phyloP scores from a whole-genome alignment of 2,113 vertebrate genomes.

The Macquaria ambigua region DNA sequence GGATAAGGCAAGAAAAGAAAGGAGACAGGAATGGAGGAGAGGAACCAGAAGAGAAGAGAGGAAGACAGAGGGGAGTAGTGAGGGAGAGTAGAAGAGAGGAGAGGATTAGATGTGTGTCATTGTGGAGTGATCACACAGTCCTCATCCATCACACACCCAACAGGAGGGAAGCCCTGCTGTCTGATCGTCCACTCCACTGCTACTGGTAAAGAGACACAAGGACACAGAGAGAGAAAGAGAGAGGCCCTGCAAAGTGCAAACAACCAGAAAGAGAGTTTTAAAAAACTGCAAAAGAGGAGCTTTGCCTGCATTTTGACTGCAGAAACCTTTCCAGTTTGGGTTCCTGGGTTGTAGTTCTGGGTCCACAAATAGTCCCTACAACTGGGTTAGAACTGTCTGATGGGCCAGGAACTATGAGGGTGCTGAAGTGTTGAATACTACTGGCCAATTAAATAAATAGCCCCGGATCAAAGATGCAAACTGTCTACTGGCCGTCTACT shows the following conservation, averaged over 20 bases:
- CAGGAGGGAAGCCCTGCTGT: conserved; percentile 66
- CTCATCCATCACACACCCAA: conserved; percentile 65
- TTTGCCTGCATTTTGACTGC: too few species aligned
- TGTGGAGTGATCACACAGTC: conserved; percentile 47
- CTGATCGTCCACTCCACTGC: conserved; percentile 50
- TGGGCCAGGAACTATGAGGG: not conserved
- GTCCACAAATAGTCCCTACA: not conserved
- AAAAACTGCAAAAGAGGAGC: too few species aligned
- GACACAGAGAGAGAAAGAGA: not conserved
- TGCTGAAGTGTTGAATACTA: not conserved
- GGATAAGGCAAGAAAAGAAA: not conserved
- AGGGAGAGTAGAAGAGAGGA: conserved; percentile 7
- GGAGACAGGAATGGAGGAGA: not conserved
- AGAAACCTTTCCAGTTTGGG: not conserved
- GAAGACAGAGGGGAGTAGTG: not conserved
- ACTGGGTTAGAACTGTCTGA: not conserved
- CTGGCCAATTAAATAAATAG: too few species aligned
- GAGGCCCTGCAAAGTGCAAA: not conserved
- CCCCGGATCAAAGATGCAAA: too few species aligned
- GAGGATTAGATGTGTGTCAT: conserved; percentile 44
- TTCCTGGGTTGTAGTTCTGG: not conserved
- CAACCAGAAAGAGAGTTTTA: not conserved
- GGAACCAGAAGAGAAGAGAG: not conserved
- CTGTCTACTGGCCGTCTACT: too few species aligned
- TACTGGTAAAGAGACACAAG: not conserved